Conservation (phyloP, 2,797 vertebrate genomes). For the Diplodus puntazzo region DNA sequence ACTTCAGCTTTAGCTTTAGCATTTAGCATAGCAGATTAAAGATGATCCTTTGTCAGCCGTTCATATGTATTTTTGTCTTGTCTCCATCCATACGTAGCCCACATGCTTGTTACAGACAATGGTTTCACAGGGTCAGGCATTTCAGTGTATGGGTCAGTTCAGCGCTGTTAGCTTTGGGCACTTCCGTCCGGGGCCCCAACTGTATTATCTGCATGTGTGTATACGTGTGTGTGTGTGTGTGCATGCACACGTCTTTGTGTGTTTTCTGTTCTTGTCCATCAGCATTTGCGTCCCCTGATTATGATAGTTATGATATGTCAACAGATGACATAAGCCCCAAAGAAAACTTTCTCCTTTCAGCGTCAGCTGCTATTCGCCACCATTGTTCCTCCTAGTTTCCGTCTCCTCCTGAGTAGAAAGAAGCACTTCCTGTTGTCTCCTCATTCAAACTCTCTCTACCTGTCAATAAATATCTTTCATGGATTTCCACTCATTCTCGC, state of each 20-base stretch:
- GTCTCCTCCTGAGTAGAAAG: background rate
- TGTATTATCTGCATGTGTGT: slow-evolving; percentile 71
- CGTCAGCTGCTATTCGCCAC: slow-evolving; percentile 26
- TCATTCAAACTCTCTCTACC: background rate
- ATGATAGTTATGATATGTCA: slow-evolving; percentile 68
- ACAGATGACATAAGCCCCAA: slow-evolving; percentile 59
- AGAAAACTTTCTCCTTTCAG: slow-evolving; percentile 39
- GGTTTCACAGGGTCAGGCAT: slow-evolving; percentile 83
- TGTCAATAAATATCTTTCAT: background rate
- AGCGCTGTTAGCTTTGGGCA: slow-evolving; percentile 77
- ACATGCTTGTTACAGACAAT: slow-evolving; percentile 74
- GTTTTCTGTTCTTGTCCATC: slow-evolving; percentile 61
- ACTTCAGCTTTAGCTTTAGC: slow-evolving; percentile 1
- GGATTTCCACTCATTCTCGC: slow-evolving; percentile 22
- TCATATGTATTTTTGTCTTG: slow-evolving; percentile 49
- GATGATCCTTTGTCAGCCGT: background rate
- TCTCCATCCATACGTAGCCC: slow-evolving; percentile 42
- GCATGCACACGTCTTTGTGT: slow-evolving; percentile 32
- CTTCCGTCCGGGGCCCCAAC: slow-evolving; percentile 80
- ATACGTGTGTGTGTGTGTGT: slow-evolving; percentile 6
- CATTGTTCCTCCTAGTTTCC: background rate
- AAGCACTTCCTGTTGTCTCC: background rate
- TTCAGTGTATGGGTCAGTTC: slow-evolving; percentile 77
- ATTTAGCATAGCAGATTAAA: slow-evolving; percentile 2
- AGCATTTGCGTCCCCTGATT: slow-evolving; percentile 57